Evolutionary conservation across 2,888 invertebrate genomes (phyloP), one percentile per base, ranked within the genome.

Genomic region (Synergus itoensis): DNA sequence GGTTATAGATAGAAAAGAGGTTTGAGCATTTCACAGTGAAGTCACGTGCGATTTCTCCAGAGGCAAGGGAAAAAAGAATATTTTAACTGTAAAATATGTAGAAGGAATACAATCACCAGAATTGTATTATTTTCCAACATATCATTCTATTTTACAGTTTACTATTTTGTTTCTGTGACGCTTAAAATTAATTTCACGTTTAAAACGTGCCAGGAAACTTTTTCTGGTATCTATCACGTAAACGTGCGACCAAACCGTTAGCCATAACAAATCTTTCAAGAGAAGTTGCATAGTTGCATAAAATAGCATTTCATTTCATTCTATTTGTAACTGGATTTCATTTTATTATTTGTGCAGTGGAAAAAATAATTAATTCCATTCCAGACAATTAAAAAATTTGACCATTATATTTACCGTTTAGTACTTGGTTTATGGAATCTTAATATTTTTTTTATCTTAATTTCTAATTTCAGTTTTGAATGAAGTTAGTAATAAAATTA

Each of bases 121-220:
- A 53, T n/a, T 36, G 28, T 53, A 28, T 73, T 53, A 16, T 36
- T 36, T 16, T 73, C 36, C n/a, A 48, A 36, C 11, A 36, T 16
- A 73, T 48, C 8, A 43, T 65, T 65, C 65, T 73, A 53, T 73
- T 73, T 73, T 36, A 73, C 73, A 53, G 53, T 73, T 73, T 36
- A 48, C 28, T 48, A n/a, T 69, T 73, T 48, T 53, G 16, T 73
- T 53, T 36, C 18, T 40, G 28, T 9, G 11, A 73, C 28, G 48
- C 53, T 73, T 73, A 36, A 73, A 73, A 73, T 73, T 73, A 73
- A 73, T 73, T 73, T 73, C 36, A 73, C 73, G 53, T 73, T 53
- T n/a, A n/a, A 40, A 53, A 73, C 73, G 73, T 73, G 73, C 36
- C 36, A 53, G 11, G 53, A 73, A 73, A 73, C 16, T 36, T 73